These are phyloP conservation scores for Syritta pipiens DNA, from an alignment of 2,888 invertebrate species.

Conservation along the genomic window DNA sequence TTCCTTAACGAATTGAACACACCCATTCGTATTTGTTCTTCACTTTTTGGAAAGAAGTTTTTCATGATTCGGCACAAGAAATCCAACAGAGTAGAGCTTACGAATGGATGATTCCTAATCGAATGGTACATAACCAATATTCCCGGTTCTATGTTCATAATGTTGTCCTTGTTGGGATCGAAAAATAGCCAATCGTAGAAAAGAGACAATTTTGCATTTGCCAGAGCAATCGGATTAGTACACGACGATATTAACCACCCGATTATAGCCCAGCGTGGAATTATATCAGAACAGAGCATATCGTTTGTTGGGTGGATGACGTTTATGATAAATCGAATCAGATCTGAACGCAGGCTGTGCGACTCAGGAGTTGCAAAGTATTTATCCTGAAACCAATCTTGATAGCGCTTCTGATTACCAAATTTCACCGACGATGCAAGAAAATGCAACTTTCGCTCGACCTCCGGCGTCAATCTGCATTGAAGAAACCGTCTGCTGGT, in stretches of 20 bases:
- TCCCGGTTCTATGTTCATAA: constrained; percentile 86
- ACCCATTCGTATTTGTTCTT: constrained; percentile 79
- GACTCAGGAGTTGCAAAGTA: constrained; percentile 85
- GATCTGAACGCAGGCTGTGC: constrained; percentile 84
- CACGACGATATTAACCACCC: constrained; percentile 86
- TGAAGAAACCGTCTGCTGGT: constrained; percentile 83
- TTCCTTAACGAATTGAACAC: constrained; percentile 78
- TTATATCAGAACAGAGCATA: constrained; percentile 84
- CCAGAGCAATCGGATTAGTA: constrained; percentile 83
- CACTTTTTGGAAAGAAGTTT: constrained; percentile 77
- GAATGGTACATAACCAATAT: constrained; percentile 86
- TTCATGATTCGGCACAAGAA: constrained; percentile 84
- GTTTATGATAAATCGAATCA: constrained; percentile 85
- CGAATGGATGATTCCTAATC: constrained; percentile 83
- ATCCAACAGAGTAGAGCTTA: constrained; percentile 84
- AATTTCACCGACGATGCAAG: constrained; percentile 82
- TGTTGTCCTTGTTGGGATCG: constrained; percentile 84
- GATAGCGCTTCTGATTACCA: constrained; percentile 85
- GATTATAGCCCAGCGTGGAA: constrained; percentile 86
- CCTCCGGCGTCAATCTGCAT: constrained; percentile 83
- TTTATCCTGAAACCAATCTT: constrained; percentile 86
- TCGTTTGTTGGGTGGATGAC: constrained; percentile 86
- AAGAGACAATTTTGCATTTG: constrained; percentile 84
- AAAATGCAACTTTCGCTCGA: constrained; percentile 84
- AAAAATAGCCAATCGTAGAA: constrained; percentile 88